Conservation (phyloP, 1,140 invertebrate genomes). For the Bathynomus jamesi region DNA sequence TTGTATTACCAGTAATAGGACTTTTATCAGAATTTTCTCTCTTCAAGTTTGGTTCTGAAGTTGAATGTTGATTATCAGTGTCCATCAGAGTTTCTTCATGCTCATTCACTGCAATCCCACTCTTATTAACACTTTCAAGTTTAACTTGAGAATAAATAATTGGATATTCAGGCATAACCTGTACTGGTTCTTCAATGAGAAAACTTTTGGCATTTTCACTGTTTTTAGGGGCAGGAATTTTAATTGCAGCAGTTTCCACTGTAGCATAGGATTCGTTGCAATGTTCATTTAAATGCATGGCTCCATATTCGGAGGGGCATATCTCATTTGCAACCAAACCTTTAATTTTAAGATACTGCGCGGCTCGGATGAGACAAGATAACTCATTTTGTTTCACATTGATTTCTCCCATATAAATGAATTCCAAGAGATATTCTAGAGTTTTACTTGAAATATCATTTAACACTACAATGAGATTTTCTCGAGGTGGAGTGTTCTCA, state of each 20-base stretch:
- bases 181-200: not conserved
- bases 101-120: not conserved
- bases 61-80: no score
- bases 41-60: no score
- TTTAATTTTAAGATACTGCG: slow-evolving; percentile 29
- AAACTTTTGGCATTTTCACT: not conserved
- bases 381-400: slow-evolving; percentile 35
- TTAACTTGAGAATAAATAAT: not conserved
- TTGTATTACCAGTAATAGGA: no score
- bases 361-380: slow-evolving; percentile 32
- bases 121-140: not conserved
- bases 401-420: slow-evolving; percentile 35
- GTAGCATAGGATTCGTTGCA: no score
- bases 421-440: slow-evolving; percentile 31
- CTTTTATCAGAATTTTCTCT: no score
- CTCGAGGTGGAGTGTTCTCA: slow-evolving; percentile 34
- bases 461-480: slow-evolving; percentile 35
- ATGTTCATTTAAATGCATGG: not conserved
- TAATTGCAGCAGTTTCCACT: no score
- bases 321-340: slow-evolving; percentile 36
- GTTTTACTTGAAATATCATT: slow-evolving; percentile 36
- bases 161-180: not conserved
- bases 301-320: not conserved
- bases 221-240: no score
- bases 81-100: no score